phyloP scores from a whole-genome alignment of 2,888 invertebrate genomes.

The Ectemnius lituratus region DNA sequence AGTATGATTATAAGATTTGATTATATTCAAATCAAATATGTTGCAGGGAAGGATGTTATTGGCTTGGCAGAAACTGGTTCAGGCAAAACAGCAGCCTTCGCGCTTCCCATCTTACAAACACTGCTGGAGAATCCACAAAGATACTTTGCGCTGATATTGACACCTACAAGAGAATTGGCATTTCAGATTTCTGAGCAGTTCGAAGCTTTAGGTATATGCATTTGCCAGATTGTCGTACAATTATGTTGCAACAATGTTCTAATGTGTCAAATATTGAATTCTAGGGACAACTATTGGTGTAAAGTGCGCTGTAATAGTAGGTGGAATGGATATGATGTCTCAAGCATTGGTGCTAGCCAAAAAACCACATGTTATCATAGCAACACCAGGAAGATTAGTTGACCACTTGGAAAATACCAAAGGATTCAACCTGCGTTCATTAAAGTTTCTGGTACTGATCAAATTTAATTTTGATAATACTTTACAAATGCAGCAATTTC shows the following conservation, averaged over 20 bases:
- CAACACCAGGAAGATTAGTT: constrained; percentile 96
- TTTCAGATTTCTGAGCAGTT: constrained; percentile 99
- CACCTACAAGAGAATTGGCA: constrained; percentile 98
- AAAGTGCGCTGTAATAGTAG: constrained; percentile 97
- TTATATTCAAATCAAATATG: constrained; percentile 58
- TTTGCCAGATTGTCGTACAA: background rate
- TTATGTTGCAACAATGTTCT: background rate
- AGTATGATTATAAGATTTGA: constrained; percentile 70
- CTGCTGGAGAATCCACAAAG: constrained; percentile 94
- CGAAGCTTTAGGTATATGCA: constrained; percentile 90
- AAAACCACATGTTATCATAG: constrained; percentile 98
- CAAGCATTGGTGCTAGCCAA: constrained; percentile 94
- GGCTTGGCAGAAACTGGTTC: constrained; percentile 92
- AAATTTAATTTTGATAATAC: background rate
- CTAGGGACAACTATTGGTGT: constrained; percentile 93
- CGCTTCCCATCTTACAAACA: constrained; percentile 95
- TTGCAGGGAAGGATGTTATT: constrained; percentile 89
- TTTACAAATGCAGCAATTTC: background rate
- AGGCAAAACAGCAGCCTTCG: constrained; percentile 98
- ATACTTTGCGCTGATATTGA: constrained; percentile 94
- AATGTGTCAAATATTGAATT: constrained; percentile 9
- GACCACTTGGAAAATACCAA: constrained; percentile 99
- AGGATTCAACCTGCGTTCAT: constrained; percentile 93
- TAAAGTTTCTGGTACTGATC: constrained; percentile 88
- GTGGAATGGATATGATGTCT: constrained; percentile 99